Base-by-base conservation (phyloP, 1,140 invertebrate genomes). In the Neodiprion lecontei region DNA sequence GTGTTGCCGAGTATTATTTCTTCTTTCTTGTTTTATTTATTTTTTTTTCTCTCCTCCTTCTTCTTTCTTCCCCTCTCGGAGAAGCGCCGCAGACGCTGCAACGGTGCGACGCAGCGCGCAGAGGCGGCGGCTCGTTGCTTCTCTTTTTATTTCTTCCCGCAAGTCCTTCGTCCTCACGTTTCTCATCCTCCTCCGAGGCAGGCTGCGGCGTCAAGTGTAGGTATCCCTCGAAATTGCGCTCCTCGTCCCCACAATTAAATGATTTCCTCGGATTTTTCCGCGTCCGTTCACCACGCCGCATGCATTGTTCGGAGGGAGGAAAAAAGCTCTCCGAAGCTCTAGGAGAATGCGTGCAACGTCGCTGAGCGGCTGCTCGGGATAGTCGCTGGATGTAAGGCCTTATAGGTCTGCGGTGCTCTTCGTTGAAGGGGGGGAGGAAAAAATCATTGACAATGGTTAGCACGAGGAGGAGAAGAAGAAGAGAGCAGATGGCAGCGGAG, bases 371-470 rank as follows among this genome's bases (percentile, higher is more conserved):
- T 61, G 53, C 53, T 14, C n/a, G 11, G 8, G 53, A 61, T 61
- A 61, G 53, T 61, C n/a, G 53, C 53, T 14, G 70, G 17, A 40
- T 71, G 70, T 71, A 71, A 17, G 48, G 70, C 70, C 70, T 71
- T 71, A 71, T 71, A 71, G 70, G 70, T 48, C 12, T 14, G 48
- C 21, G 40, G 70, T 50, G 70, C 12, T 9, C 4, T 23, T 17
- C 8, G 5, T 71, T 17, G 28, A 40, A 5, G 28, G 5, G 2
- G 28, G 28, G 5, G 28, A 40, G 5, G 28, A 40, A 71, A 71
- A 71, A 71, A 71, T 71, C 48, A 17, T 14, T 49, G 48, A 71
- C 70, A 71, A 71, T 71, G 70, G 23, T 71, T 71, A 71, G 9
- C 70, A 48, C 70, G 70, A 73, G 47, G n/a, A 71, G 50, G 67